Base-by-base conservation (phyloP, 1,140 invertebrate species). In the Latrodectus geometricus region DNA sequence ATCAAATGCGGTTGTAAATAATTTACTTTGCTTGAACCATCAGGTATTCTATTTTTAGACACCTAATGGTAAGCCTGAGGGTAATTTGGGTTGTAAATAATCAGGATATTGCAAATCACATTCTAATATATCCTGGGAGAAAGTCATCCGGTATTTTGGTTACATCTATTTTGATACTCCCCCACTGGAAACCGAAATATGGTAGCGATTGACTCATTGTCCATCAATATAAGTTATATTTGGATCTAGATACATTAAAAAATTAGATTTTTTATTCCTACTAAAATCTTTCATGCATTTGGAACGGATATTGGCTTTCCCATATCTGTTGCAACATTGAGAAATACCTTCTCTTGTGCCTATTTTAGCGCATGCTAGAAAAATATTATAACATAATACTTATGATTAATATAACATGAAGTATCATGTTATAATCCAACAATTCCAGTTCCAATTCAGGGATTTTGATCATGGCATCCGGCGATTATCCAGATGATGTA, bases 181-280 rank as follows among this genome's bases (percentile, higher is more conserved):
- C 66, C 66, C 35, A 50, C 15, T 35, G 4, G 17, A 50, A 35
- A 20, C 9, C 48, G 12, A 4, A 48, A 50, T 15, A 17, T 11
- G 35, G 72, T 74, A 74, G 50, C 17, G 72, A 20, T 17, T 89
- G 86, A 65, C 14, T 14, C 72, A 74, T 74, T 4, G 72, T 15
- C 72, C 72, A 74, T 15, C 89, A 88, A 81, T 77, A 77, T 12
- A 77, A 35, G 23, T 61, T 77, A 61, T 56, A n/a, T n/a, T 77
- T 21, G 75, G 50, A 77, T 77, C 75, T 12, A 56, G 15, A n/a
- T 77, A 77, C 52, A 77, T 21, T 15, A 77, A 54, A 48, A 61
- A 77, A 20, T 21, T 61, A 65, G 17, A 54, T 9, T 50, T 9
- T 5, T 8, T 8, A 9, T 8, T 14, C 3, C 1, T 4, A 23